A percentile compares a stretch with the other conserved stretches of the same genome.
phyloP scores from a whole-genome alignment of 2,888 invertebrate genomes.

The Chironomus tentans region DNA sequence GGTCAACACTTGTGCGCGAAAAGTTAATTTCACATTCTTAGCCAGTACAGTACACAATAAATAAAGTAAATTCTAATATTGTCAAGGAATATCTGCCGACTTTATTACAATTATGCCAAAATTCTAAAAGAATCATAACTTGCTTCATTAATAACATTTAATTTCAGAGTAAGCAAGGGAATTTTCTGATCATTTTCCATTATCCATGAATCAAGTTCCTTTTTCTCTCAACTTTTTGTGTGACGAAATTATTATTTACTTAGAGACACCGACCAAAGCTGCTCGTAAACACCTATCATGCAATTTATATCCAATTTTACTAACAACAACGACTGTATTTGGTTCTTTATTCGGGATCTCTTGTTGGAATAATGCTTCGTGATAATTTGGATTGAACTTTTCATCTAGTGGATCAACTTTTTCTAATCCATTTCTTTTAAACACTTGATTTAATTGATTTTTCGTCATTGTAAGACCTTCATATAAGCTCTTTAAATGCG shows the following conservation, averaged over 20 bases:
- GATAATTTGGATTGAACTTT: constrained; percentile 93
- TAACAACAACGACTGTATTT: constrained; percentile 85
- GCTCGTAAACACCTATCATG: constrained; percentile 90
- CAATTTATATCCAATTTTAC: constrained; percentile 92
- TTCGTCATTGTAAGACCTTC: constrained; percentile 87
- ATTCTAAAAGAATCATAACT: not conserved
- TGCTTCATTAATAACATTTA: not conserved
- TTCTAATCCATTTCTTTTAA: constrained; percentile 80
- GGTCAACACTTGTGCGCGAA: no score
- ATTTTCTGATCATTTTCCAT: not conserved
- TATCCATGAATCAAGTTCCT: not conserved
- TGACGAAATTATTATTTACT: not conserved
- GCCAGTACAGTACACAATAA: no score
- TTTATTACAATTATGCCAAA: not conserved
- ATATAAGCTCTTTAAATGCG: constrained; percentile 73
- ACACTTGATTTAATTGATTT: constrained; percentile 75
- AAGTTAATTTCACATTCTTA: no score
- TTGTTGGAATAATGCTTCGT: constrained; percentile 90
- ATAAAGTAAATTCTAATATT: no score
- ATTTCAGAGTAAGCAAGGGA: not conserved
- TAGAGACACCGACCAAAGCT: constrained; percentile 70
- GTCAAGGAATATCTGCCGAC: no score
- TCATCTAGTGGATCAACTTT: constrained; percentile 82
- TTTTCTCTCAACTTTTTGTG: not conserved
- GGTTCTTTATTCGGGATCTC: constrained; percentile 69